A percentile compares a stretch with the other conserved stretches of the same genome.
Evolutionary conservation across 1,140 invertebrate genomes (phyloP).

Genomic region (Eulimnadia texana): DNA sequence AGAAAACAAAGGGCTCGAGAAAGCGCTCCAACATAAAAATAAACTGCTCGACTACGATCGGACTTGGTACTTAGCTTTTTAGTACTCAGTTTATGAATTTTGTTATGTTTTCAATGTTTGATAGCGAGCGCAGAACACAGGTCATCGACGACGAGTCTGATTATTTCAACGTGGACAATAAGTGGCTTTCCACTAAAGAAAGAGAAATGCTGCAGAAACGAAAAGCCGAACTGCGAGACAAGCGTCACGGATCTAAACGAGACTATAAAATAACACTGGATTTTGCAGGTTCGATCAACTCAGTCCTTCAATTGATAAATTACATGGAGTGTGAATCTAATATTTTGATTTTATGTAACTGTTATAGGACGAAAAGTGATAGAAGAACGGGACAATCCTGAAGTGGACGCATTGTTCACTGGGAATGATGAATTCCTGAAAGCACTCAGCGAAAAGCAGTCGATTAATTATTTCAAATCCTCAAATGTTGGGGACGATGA

Average conservation of each 20-base stretch:
- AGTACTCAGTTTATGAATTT: not conserved
- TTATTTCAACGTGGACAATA: constrained; percentile 64
- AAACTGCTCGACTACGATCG: constrained; percentile 72
- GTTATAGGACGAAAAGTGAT: constrained; percentile 30
- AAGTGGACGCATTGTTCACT: not conserved
- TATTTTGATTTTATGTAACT: not conserved
- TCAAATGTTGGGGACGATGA: not conserved
- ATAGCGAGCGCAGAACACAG: constrained; percentile 61
- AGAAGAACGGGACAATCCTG: constrained; percentile 26
- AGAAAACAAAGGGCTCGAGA: constrained; percentile 31
- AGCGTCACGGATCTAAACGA: constrained; percentile 52
- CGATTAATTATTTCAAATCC: not conserved
- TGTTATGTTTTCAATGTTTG: constrained; percentile 1
- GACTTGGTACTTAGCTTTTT: constrained; percentile 40
- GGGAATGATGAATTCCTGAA: not conserved
- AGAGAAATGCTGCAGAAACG: constrained; percentile 49
- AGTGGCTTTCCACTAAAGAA: constrained; percentile 61
- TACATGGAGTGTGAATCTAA: no score
- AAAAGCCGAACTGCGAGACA: constrained; percentile 48
- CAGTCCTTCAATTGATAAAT: constrained; percentile 18
- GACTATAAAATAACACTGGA: constrained; percentile 58
- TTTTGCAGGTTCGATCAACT: constrained; percentile 45
- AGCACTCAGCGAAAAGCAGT: not conserved
- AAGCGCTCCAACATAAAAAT: constrained; percentile 64
- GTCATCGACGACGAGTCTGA: constrained; percentile 92